A percentile compares a stretch with the other conserved stretches of the same genome.
phyloP scores from a whole-genome alignment of 2,113 vertebrate species.

The Tupaia chinensis region DNA sequence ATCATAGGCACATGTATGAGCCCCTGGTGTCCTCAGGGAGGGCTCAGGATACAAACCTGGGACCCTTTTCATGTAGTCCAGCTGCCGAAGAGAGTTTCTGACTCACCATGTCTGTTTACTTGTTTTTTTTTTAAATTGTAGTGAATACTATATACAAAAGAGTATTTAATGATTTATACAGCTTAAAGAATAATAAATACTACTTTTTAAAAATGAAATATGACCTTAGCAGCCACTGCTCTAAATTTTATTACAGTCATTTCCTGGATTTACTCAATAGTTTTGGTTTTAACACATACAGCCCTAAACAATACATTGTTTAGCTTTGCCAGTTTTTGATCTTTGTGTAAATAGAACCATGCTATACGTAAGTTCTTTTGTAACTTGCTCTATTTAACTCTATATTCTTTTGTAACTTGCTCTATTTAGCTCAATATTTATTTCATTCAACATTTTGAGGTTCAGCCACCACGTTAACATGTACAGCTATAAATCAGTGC shows the following conservation, averaged over 20 bases:
- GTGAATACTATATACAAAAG: background rate
- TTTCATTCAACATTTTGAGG: background rate
- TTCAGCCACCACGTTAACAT: background rate
- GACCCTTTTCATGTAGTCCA: no score
- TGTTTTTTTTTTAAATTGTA: background rate
- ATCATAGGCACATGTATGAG: no score
- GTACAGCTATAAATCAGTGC: background rate
- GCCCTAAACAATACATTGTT: background rate
- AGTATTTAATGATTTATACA: background rate
- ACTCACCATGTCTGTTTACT: background rate
- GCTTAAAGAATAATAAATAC: slow-evolving; percentile 4
- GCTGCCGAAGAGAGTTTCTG: background rate
- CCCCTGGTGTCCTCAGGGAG: no score
- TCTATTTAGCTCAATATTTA: no score
- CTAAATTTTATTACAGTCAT: background rate
- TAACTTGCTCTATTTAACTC: slow-evolving; percentile 20
- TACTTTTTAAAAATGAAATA: background rate
- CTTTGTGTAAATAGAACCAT: background rate
- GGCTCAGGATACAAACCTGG: no score
- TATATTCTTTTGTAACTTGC: no score
- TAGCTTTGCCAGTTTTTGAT: background rate
- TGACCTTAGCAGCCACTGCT: background rate
- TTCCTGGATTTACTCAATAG: background rate
- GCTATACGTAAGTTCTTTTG: background rate
- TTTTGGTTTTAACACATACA: background rate